Base-by-base conservation (phyloP, 1,140 invertebrate species). In the Drosophila sproati region DNA sequence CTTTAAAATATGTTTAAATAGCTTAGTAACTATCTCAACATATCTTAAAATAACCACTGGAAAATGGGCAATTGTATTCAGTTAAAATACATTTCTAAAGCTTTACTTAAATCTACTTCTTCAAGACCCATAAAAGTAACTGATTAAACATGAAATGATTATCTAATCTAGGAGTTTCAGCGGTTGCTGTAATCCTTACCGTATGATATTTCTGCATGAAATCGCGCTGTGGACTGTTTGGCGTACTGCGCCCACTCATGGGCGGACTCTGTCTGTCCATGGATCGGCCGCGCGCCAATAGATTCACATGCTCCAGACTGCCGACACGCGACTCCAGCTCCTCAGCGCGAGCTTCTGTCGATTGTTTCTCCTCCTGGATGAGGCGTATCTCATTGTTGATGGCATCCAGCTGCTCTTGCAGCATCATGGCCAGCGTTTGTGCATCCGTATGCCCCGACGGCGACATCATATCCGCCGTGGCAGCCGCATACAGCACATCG, bases 301-400 rank as follows among this genome's bases (percentile, higher is more conserved):
- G 93, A 94, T 98, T 97, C 94, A 98, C 97, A 91, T 98, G 97
- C 93, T 98, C 97, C 87, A 98, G 95, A 92, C 97, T 98, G 78
- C 98, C 98, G 67, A 99, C 98, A 82, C 98, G 95, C 66, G 98
- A 98, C 93, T 99, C 99, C 37, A 99, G 93, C 93, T 99, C 98
- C 93, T 99, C 99, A 1, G 98, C 98, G 59, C 98, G 92, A 1
- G 98, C 97, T 93, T 99, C 99, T 3, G 98, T 98, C 88, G 95
- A 98, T 93, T 99, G 98, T 92, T 99, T 99, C 94, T 99, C 99
- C 94, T 99, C 98, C 94, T 99, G 98, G 51, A 99, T 99, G 80
- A 99, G 94, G 4, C 95, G 92, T 78, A 99, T 99, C 94, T 99
- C 99, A 92, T 99, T 99, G 93, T 99, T 99, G 85, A 99, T 99